Evolutionary conservation across 1,140 invertebrate species (phyloP).

Genomic region (Ceratina japonica): DNA sequence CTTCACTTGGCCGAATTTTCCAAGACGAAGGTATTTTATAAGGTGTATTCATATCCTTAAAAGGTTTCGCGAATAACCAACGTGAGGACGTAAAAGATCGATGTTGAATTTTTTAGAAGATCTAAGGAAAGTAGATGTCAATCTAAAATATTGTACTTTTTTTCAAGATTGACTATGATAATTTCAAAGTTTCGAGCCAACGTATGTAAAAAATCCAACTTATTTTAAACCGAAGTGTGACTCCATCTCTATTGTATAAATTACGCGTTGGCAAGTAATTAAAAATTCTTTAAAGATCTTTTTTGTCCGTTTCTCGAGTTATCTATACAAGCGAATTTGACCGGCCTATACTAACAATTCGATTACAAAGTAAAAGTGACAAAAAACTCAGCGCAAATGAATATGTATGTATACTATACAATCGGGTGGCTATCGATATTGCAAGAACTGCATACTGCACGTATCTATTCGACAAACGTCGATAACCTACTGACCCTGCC

Average conservation of each 20-base stretch:
- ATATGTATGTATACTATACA: not conserved
- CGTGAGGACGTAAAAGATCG: not conserved
- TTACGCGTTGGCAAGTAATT: too few species aligned
- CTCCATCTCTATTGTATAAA: too few species aligned
- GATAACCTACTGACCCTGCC: conserved; percentile 70
- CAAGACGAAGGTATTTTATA: not conserved
- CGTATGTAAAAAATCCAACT: too few species aligned
- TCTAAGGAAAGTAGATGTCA: too few species aligned
- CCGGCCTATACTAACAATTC: not conserved
- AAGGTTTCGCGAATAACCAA: not conserved
- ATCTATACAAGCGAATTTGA: not conserved
- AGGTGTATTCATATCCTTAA: not conserved
- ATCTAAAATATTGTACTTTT: too few species aligned
- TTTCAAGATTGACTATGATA: too few species aligned
- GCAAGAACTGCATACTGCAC: conserved; percentile 9
- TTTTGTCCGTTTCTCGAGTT: not conserved
- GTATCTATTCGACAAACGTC: conserved; percentile 53
- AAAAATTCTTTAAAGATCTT: too few species aligned
- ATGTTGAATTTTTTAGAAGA: too few species aligned
- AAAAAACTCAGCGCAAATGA: not conserved
- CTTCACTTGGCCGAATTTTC: not conserved
- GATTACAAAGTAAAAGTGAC: not conserved
- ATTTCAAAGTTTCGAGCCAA: too few species aligned
- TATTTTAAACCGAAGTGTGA: too few species aligned
- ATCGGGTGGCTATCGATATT: not conserved